These are phyloP conservation scores for Trachelus iudaicus DNA, from an alignment of 2,888 invertebrate genomes.

Conservation along the genomic window DNA sequence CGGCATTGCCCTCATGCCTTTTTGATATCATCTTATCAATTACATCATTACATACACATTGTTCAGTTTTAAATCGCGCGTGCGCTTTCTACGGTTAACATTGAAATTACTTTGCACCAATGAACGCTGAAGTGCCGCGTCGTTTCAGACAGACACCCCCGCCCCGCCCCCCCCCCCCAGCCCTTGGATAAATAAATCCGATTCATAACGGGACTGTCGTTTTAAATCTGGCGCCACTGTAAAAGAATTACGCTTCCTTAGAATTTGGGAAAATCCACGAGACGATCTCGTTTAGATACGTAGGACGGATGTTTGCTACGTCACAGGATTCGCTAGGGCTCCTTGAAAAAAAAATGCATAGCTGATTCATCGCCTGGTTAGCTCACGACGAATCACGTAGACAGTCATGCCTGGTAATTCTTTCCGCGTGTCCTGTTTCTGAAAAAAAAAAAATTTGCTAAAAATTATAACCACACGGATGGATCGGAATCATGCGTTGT, in stretches of 20 bases:
- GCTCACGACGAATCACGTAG: not conserved
- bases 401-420: not conserved
- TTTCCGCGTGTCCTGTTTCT: not conserved
- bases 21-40: not conserved
- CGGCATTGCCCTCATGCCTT: not conserved
- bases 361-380: not conserved
- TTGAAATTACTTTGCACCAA: not conserved
- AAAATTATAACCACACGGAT: not conserved
- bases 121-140: not conserved
- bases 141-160: not conserved
- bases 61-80: not conserved
- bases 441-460: not conserved
- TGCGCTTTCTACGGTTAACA: not conserved
- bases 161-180: not conserved
- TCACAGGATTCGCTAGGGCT: not conserved
- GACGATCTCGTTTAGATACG: not conserved
- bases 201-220: not conserved
- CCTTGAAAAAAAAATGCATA: not conserved
- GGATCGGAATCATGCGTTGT: not conserved
- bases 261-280: not conserved
- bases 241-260: not conserved
- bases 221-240: not conserved
- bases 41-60: not conserved
- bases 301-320: not conserved
- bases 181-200: not conserved